phyloP scores from a whole-genome alignment of 2,113 vertebrate genomes.

The Ceyx margarethae region DNA sequence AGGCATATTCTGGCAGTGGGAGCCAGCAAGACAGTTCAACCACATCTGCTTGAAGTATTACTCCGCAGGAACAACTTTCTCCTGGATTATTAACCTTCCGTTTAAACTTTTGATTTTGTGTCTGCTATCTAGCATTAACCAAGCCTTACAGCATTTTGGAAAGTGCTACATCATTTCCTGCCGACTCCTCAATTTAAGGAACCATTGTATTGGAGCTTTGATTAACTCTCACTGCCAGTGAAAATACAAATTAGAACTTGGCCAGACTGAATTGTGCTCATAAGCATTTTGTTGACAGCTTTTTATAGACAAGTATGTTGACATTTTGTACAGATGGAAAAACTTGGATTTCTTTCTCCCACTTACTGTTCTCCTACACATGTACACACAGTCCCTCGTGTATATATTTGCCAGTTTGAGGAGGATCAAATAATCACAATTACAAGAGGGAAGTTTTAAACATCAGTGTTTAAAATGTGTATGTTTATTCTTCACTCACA shows the following conservation, averaged over 20 bases:
- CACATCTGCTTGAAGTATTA: not conserved
- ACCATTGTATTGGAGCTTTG: not conserved
- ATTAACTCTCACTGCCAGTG: not conserved
- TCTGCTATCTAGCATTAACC: not conserved
- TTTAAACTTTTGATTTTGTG: not conserved
- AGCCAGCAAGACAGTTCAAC: not conserved
- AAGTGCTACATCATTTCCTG: not conserved
- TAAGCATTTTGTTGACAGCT: not conserved
- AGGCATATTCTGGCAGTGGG: not conserved
- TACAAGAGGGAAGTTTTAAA: not conserved
- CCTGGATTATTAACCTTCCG: not conserved
- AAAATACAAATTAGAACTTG: not conserved
- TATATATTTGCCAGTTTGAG: not conserved
- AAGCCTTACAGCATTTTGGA: not conserved
- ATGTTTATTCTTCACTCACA: not conserved
- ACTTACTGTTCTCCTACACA: constrained; percentile 15
- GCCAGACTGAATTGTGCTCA: not conserved
- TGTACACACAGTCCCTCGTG: not conserved
- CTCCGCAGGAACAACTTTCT: not conserved
- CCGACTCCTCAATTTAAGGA: not conserved
- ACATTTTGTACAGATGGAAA: constrained; percentile 37
- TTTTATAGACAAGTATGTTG: constrained; percentile 1
- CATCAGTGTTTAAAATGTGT: not conserved
- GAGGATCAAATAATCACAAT: not conserved
- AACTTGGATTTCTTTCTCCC: constrained; percentile 14